Evolutionary conservation across 2,113 vertebrate species (phyloP), one percentile per base, ranked within the genome.

Genomic region (Brachyistius frenatus): DNA sequence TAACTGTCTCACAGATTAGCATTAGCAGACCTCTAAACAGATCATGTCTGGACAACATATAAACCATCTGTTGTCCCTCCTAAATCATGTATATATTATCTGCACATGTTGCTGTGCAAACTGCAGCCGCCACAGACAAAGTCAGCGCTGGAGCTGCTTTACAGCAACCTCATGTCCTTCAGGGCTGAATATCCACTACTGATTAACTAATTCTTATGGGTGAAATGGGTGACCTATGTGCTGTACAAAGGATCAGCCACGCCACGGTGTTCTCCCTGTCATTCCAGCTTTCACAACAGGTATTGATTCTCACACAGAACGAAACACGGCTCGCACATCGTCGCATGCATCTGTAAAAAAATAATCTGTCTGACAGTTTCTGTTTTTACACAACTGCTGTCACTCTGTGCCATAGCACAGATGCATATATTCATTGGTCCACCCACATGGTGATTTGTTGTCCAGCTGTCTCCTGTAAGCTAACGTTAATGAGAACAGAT

Each of bases 401-500:
- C 37, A 10, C 37, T 67, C 56, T 32, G 68, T 46, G 14, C 39
- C 14, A 57, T 15, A 70, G 60, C 9, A 39, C 69, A 15, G 31
- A 62, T 56, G 13, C 5, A 50, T 77, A 56, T 13, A 72, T 67
- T 57, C 1, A 54, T 66, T 74, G 52, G 67, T 60, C 53, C 37
- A 33, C 60, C 60, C 86, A 89, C 86, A 84, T 92, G 81, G 35
- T 66, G 80, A 68, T 47, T 64, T 81, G 41, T 47, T 64, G 50
- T 79, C 70, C 89, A 89, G 78, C 80, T 77, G 74, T 82, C 79
- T 78, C 16, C 72, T 85, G 53, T 57, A 67, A 73, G 16, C 11
- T 76, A 67, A 78, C 35, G 3, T 83, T 80, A 81, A 84, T 83
- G 63, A 86, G 72, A 83, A 73, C 7, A 60, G 78, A 83, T 70